phyloP scores from a whole-genome alignment of 2,113 vertebrate genomes.

The Gymnogyps californianus region DNA sequence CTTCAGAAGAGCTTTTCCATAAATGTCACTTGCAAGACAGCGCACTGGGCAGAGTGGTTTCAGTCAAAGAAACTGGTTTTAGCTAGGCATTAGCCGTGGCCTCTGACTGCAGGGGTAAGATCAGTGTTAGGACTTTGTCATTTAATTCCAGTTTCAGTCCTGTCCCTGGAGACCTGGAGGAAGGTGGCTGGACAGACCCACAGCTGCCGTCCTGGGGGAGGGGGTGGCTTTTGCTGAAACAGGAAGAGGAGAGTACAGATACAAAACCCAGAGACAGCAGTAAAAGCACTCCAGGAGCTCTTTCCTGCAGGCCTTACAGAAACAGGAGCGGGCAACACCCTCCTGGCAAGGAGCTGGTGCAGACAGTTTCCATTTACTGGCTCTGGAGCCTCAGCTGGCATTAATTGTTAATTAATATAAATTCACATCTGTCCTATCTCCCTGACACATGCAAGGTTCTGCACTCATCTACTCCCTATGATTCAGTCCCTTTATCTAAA shows the following conservation, averaged over 20 bases:
- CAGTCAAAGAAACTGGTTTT: background rate
- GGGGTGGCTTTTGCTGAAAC: background rate
- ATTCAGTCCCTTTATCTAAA: background rate
- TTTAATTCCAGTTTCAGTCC: background rate
- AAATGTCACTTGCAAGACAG: background rate
- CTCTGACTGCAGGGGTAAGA: fast-evolving
- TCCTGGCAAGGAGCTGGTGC: background rate
- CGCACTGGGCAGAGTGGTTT: background rate
- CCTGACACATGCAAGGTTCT: background rate
- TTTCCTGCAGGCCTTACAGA: background rate
- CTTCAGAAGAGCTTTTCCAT: background rate
- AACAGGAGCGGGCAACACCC: background rate
- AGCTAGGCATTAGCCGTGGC: background rate
- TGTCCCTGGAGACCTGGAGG: background rate
- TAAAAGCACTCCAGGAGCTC: background rate
- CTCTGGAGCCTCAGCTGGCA: conserved; percentile 18
- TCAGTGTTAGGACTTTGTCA: background rate
- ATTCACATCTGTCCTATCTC: background rate
- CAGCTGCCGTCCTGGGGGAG: background rate
- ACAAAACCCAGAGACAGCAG: background rate
- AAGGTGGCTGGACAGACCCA: background rate
- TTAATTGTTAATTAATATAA: conserved; percentile 13
- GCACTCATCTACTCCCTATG: background rate
- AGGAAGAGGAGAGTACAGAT: fast-evolving
- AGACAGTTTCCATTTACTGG: background rate